Conservation (phyloP, 2,797 vertebrate genomes). For the Tachyglossus aculeatus region DNA sequence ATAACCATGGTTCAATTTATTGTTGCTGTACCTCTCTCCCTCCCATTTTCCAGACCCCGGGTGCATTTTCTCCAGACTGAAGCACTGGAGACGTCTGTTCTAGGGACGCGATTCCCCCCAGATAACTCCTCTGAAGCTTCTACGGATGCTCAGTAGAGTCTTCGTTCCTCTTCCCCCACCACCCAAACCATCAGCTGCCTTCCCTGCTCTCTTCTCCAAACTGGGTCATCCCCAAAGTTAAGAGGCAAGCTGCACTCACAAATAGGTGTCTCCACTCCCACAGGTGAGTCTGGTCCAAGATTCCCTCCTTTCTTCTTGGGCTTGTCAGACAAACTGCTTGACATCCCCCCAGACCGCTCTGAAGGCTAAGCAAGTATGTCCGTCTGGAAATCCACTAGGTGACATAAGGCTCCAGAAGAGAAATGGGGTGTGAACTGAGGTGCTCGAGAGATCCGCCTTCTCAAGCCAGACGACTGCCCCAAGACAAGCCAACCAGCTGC, state of each 20-base stretch:
- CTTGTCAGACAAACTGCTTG: too few relatives aligned
- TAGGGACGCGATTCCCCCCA: too few relatives aligned
- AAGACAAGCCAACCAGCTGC: neutral
- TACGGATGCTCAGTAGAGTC: too few relatives aligned
- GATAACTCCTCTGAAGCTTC: too few relatives aligned
- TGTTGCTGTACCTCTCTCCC: neutral
- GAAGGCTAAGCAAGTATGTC: neutral
- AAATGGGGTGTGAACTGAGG: neutral
- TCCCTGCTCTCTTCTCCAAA: neutral
- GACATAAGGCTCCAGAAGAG: neutral
- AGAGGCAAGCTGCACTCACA: too few relatives aligned
- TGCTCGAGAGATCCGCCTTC: conserved; percentile 24
- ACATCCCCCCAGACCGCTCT: neutral
- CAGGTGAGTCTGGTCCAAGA: too few relatives aligned
- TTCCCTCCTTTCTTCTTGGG: too few relatives aligned
- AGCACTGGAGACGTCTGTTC: too few relatives aligned
- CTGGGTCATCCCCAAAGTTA: neutral
- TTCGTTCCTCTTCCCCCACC: too few relatives aligned
- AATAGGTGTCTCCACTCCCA: too few relatives aligned
- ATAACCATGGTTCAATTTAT: too few relatives aligned
- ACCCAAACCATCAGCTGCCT: too few relatives aligned
- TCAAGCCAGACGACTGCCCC: neutral
- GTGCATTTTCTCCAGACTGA: neutral
- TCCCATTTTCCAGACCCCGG: neutral
- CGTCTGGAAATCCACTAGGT: neutral